These are phyloP conservation scores for Enteromius afrohamiltoni DNA, from an alignment of 2,797 vertebrate species.

Conservation along the genomic window DNA sequence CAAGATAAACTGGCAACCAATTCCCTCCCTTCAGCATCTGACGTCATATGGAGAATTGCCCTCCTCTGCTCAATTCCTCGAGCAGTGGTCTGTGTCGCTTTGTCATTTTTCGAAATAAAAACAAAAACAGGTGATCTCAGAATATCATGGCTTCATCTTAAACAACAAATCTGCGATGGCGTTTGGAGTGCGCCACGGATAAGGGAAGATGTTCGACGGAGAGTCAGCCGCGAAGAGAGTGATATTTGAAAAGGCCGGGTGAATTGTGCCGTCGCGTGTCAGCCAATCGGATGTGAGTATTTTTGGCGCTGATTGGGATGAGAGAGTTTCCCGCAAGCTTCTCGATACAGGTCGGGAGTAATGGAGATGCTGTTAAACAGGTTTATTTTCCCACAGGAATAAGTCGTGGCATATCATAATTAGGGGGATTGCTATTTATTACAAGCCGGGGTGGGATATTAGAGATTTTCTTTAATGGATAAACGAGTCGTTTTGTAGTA, in stretches of 20 bases:
- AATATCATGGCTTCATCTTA: not conserved
- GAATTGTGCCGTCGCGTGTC: constrained; percentile 74
- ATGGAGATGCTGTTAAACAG: constrained; percentile 70
- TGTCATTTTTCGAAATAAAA: constrained; percentile 49
- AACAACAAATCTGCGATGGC: not conserved
- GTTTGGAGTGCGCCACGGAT: not conserved
- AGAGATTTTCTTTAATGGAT: not conserved
- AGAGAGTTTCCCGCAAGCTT: constrained; percentile 81
- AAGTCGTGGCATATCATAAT: not conserved
- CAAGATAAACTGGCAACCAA: not conserved
- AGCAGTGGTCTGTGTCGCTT: constrained; percentile 43
- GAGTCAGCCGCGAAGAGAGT: constrained; percentile 33
- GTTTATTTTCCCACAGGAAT: constrained; percentile 56
- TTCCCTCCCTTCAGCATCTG: constrained; percentile 47
- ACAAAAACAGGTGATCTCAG: constrained; percentile 41
- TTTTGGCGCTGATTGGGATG: constrained; percentile 95
- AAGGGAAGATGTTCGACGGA: constrained; percentile 51
- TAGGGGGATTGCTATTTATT: not conserved
- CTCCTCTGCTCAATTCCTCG: constrained; percentile 51
- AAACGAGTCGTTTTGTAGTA: constrained; percentile 32
- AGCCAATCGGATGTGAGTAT: constrained; percentile 90
- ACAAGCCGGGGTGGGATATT: not conserved
- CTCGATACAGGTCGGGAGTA: constrained; percentile 72
- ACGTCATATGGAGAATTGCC: constrained; percentile 63
- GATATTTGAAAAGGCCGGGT: constrained; percentile 89